These are phyloP conservation scores for Triplophysa bombifrons DNA, from an alignment of 2,797 vertebrate genomes.

Conservation along the genomic window DNA sequence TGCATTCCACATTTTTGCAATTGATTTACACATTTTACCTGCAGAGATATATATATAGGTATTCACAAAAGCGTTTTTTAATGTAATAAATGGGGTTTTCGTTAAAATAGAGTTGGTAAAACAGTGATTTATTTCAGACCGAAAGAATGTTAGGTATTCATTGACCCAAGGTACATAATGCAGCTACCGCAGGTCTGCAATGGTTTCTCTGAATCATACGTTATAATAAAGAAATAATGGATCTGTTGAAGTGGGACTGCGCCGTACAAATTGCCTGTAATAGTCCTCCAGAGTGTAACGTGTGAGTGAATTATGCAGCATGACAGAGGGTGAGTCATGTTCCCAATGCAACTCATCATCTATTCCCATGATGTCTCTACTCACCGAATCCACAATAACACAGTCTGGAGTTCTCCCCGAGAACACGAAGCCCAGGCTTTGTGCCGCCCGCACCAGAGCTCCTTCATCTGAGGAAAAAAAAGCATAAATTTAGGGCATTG, in stretches of 20 bases:
- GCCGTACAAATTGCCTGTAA: conserved; percentile 25
- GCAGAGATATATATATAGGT: background rate
- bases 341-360: conserved; percentile 36
- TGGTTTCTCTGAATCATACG: conserved; percentile 25
- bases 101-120: background rate
- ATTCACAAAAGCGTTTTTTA: background rate
- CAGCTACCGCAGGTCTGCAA: conserved; percentile 5
- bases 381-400: conserved; percentile 91
- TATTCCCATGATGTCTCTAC: conserved; percentile 39
- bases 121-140: background rate
- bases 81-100: background rate
- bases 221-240: conserved; percentile 40
- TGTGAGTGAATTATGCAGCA: conserved; percentile 39
- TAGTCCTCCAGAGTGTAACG: conserved; percentile 36
- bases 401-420: conserved; percentile 93
- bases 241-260: conserved; percentile 16
- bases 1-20: too few species aligned
- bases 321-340: conserved; percentile 31
- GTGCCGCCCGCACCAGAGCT: conserved; percentile 93
- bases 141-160: background rate
- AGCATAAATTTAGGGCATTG: conserved; percentile 1
- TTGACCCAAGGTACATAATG: background rate
- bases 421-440: conserved; percentile 89
- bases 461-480: conserved; percentile 85
- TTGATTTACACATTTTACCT: background rate